A percentile compares a stretch with the other conserved stretches of the same genome.
phyloP scores from a whole-genome alignment of 2,888 invertebrate genomes.

The Carabus problematicus region DNA sequence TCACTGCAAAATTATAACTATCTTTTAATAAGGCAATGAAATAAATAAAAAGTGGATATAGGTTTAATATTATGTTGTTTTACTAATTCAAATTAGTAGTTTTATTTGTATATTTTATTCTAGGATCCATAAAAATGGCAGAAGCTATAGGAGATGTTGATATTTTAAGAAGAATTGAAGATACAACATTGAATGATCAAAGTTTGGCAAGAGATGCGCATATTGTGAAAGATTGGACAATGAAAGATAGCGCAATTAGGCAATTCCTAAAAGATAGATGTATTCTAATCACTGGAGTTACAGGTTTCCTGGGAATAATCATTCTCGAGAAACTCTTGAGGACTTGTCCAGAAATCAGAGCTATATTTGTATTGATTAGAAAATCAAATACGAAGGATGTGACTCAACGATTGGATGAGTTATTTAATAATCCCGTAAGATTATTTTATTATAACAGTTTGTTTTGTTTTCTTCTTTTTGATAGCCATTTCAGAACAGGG shows the following conservation, averaged over 20 bases:
- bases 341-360: constrained; percentile 62
- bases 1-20: too few relatives aligned
- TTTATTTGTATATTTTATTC: too few relatives aligned
- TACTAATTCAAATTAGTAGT: too few relatives aligned
- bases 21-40: too few relatives aligned
- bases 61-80: too few relatives aligned
- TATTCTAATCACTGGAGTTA: constrained; percentile 87
- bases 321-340: constrained; percentile 84
- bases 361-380: constrained; percentile 45
- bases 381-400: constrained; percentile 42
- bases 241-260: constrained; percentile 17
- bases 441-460: too few relatives aligned
- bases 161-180: constrained; percentile 32
- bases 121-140: neutral
- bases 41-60: too few relatives aligned
- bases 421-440: constrained; percentile 18
- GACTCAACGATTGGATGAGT: constrained; percentile 41
- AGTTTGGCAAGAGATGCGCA: constrained; percentile 12
- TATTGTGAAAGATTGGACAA: constrained; percentile 14
- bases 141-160: constrained; percentile 24
- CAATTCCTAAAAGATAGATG: constrained; percentile 70
- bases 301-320: constrained; percentile 87
- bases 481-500: too few relatives aligned
- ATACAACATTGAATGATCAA: constrained; percentile 30
- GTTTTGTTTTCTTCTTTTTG: too few relatives aligned